Base-by-base conservation (phyloP, 2,888 invertebrate genomes). In the Loripinus fragilis region DNA sequence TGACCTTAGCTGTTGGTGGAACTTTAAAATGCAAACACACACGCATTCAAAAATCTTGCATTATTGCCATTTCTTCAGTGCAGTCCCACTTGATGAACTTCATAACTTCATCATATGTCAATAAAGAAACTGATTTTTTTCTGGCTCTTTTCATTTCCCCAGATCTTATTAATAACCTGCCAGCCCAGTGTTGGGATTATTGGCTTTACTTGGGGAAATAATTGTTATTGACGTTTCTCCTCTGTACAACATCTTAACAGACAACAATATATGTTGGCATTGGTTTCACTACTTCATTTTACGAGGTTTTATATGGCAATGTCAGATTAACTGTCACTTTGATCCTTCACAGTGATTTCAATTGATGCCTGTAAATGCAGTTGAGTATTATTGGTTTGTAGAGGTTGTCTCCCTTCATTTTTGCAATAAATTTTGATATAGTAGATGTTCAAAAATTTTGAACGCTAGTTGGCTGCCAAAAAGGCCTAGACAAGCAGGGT, bases 141-240 rank as follows among this genome's bases (percentile, higher is more conserved):
- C 45, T 45, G 45, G 10, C 8, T 8, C 45, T 20, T 45, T 12
- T 45, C 45, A 45, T 45, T 20, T 20, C 17, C 45, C 8, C 2
- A 20, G 45, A 15, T 52, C 8, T 60, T 60, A 60, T 60, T 60
- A 60, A 60, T 60, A 60, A 60, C 28, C 33, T 60, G 60, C 60
- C 60, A 60, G 60, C 33, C 30, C 28, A 23, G 17, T 33, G 60
- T 28, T 2, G 28, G 60, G 28, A 28, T 23, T 60, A 60, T 60
- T 25, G 60, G 10, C 23, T 60, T 60, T 33, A 33, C 60, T 60
- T 60, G 12, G 5, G 60, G 20, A 60, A n/a, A 33, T 60, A 60
- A 60, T 60, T 60, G 33, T n/a, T 60, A 60, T 60, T 60, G 60
- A 60, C 23, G 17, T 20, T 33, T 33, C 12, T 12, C 25, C 60